Evolutionary conservation across 2,113 vertebrate genomes (phyloP).

Genomic region (Antigone vipio): DNA sequence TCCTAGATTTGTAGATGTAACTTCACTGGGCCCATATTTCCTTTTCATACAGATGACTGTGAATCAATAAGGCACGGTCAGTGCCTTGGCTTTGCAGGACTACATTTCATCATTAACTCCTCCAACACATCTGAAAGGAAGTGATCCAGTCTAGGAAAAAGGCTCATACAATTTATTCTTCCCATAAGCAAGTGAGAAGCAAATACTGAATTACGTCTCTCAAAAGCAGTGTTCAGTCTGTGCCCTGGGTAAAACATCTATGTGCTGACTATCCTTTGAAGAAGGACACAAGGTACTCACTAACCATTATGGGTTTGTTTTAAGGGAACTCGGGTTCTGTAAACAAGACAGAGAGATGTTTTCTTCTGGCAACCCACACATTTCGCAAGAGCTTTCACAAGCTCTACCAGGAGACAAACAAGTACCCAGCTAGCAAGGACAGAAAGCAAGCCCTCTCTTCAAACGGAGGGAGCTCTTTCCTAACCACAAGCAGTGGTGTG

Average conservation of each 20-base stretch:
- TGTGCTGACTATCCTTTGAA: background rate
- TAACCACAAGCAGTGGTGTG: background rate
- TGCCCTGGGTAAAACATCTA: background rate
- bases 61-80: background rate
- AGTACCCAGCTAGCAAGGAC: background rate
- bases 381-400: slow-evolving; percentile 13
- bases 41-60: background rate
- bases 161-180: background rate
- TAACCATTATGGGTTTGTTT: background rate
- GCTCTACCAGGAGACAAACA: slow-evolving; percentile 8
- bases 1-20: background rate
- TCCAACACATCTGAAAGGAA: background rate
- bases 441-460: background rate
- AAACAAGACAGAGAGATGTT: slow-evolving; percentile 23
- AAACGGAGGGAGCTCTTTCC: background rate
- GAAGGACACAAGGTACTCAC: background rate
- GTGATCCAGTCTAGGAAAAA: background rate
- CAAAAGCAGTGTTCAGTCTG: background rate
- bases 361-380: slow-evolving; percentile 6
- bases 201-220: background rate
- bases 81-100: background rate
- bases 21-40: background rate
- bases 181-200: background rate
- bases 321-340: background rate
- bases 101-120: background rate